A percentile compares a stretch with the other conserved stretches of the same genome.
Evolutionary conservation across 2,797 vertebrate genomes (phyloP).

Genomic region (Sebastes nivosus): DNA sequence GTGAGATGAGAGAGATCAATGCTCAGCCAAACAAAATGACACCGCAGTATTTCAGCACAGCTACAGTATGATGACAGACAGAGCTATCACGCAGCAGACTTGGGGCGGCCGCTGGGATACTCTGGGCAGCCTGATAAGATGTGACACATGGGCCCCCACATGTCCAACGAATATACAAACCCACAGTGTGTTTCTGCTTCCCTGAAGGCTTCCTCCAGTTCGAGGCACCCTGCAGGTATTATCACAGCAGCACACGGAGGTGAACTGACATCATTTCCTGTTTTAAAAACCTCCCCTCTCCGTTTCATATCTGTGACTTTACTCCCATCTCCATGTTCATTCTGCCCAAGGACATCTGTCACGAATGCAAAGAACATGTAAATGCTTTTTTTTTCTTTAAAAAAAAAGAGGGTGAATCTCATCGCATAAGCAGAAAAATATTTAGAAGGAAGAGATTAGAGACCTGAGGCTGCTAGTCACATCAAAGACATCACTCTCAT

Average conservation of each 20-base stretch:
- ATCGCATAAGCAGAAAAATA: constrained; percentile 61
- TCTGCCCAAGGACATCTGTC: constrained; percentile 60
- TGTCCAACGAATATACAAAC: constrained; percentile 28
- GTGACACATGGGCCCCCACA: constrained; percentile 48
- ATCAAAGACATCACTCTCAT: constrained; percentile 69
- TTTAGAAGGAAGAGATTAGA: constrained; percentile 69
- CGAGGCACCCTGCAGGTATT: constrained; percentile 26
- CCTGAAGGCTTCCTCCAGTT: constrained; percentile 9
- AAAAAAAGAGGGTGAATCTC: constrained; percentile 35
- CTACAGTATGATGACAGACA: constrained; percentile 42
- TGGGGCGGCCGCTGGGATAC: constrained; percentile 17
- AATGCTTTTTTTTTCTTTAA: constrained; percentile 21
- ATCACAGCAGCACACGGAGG: constrained; percentile 10
- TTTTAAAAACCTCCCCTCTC: constrained; percentile 17
- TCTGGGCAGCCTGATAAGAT: constrained; percentile 51
- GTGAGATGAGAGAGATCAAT: constrained; percentile 53
- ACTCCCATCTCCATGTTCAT: constrained; percentile 30
- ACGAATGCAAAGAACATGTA: constrained; percentile 52
- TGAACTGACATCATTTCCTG: constrained; percentile 45
- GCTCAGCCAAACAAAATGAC: constrained; percentile 39
- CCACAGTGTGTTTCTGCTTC: constrained; percentile 5
- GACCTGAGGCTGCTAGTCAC: constrained; percentile 67
- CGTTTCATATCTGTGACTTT: constrained; percentile 22
- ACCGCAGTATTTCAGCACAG: constrained; percentile 16
- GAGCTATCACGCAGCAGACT: constrained; percentile 15